Evolutionary conservation across 2,888 invertebrate genomes (phyloP), one percentile per base, ranked within the genome.

Genomic region (Phengaris arion): DNA sequence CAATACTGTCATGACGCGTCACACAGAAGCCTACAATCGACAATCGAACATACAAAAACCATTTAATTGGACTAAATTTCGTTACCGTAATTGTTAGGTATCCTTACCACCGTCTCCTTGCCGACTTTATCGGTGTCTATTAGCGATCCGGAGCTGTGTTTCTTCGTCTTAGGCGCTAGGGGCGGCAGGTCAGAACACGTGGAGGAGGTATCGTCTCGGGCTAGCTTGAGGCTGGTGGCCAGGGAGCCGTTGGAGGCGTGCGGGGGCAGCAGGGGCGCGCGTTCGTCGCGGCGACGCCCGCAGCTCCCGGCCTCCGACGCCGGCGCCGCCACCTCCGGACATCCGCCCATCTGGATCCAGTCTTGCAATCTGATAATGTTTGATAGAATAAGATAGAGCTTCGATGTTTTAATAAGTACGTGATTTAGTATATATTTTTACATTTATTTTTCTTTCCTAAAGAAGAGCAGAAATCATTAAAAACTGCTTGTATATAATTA

Each of bases 161-260:
- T 94, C 77, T 93, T 93, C 2, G 87, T 83, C 78, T 91, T 90
- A 4, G 92, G 93, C 2, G 85, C 90, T 10, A 91, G 83, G 0
- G 92, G 89, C 2, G 93, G 92, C 10, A 90, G 89, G 81, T 94
- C 92, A 78, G 94, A 90, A 81, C 93, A 89, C 0, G 89, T 89
- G 46, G 93, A 90, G 77, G 92, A 87, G 76, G 85, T 88, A 77
- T 93, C 93, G 64, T 93, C 93, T 59, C 86, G 89, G 79, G 92
- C 89, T 77, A 92, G 92, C 76, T 90, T 91, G 5, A 93, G 82
- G 80, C 93, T 93, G 0, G 90, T 90, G 4, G 92, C 86, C 0
- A 94, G 82, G 1, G 93, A 93, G 46, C 94, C 93, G 77, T 91
- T 94, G 15, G 94, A 94, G 0, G 93, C 89, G 78, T 92, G 91